Percentiles rank a stretch among this genome's conserved stretches.
Evolutionary conservation across 2,113 vertebrate species (phyloP).

Genomic region (Dendrocopos noguchii): DNA sequence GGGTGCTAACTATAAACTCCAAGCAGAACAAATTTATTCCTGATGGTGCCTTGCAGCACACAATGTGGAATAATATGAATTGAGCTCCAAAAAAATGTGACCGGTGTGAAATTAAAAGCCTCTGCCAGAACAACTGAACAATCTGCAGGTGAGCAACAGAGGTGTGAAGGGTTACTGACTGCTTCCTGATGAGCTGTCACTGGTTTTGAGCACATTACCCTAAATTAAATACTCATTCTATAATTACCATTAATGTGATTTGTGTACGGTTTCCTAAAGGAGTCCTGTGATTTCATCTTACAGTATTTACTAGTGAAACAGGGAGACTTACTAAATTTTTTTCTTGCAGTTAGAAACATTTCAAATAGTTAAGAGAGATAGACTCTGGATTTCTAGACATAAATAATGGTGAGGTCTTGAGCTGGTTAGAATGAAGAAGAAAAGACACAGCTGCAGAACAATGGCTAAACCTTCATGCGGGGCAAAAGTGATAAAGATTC

Average conservation of each 20-base stretch:
- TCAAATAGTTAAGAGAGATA: too few species aligned
- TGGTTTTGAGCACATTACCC: not conserved
- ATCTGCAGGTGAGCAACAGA: not conserved
- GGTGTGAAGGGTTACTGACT: not conserved
- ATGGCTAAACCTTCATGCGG: too few species aligned
- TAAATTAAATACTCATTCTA: not conserved
- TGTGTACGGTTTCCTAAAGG: not conserved
- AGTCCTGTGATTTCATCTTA: not conserved
- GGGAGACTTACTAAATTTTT: too few species aligned
- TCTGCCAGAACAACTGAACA: not conserved
- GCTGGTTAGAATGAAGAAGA: too few species aligned
- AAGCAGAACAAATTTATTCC: constrained; percentile 57
- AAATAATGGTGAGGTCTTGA: too few species aligned
- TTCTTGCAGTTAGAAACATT: too few species aligned
- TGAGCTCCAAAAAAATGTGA: constrained; percentile 44
- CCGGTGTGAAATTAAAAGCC: constrained; percentile 30
- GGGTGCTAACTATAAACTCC: constrained; percentile 47
- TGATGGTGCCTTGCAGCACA: constrained; percentile 11
- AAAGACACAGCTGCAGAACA: too few species aligned
- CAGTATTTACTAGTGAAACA: not conserved
- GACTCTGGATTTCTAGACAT: too few species aligned
- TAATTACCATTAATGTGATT: not conserved
- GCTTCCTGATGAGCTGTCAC: not conserved
- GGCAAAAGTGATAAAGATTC: too few species aligned
- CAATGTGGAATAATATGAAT: constrained; percentile 46